phyloP scores from a whole-genome alignment of 2,888 invertebrate species.

The Asteroscopus sphinx region DNA sequence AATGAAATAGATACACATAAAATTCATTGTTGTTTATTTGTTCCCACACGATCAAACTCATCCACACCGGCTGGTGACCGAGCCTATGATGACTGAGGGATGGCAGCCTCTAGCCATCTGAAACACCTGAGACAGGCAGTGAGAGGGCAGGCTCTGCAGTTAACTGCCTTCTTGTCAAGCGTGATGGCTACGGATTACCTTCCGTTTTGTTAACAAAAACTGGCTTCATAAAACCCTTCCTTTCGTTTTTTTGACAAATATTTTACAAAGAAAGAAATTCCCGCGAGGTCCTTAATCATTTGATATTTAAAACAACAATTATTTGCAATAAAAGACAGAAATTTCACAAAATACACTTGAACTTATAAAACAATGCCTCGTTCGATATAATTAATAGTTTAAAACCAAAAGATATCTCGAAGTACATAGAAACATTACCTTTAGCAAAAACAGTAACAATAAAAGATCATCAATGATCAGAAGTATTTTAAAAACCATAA shows the following conservation, averaged over 20 bases:
- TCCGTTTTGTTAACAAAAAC: not conserved
- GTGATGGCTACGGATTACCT: not conserved
- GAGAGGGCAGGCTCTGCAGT: not conserved
- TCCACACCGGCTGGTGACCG: not conserved
- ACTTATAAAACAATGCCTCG: slow-evolving; percentile 20
- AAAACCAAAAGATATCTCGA: slow-evolving; percentile 20
- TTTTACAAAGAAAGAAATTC: not conserved
- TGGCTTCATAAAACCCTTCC: too few relatives aligned
- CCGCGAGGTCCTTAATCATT: not conserved
- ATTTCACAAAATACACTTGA: not conserved
- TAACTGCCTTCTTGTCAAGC: not conserved
- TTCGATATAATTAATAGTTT: slow-evolving; percentile 26
- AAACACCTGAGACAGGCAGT: not conserved
- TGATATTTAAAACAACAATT: not conserved
- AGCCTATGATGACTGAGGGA: not conserved
- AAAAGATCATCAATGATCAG: slow-evolving; percentile 52
- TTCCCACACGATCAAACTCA: not conserved
- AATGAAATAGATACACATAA: too few relatives aligned
- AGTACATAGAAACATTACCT: slow-evolving; percentile 4
- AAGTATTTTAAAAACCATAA: slow-evolving; percentile 62
- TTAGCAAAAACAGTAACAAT: slow-evolving; percentile 48
- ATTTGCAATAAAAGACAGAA: slow-evolving; percentile 10
- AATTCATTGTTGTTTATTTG: not conserved
- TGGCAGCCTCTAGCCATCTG: not conserved
- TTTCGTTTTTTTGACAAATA: too few relatives aligned